Evolutionary conservation across 2,888 invertebrate species (phyloP), one percentile per base, ranked within the genome.

Genomic region (Mystacides longicornis): DNA sequence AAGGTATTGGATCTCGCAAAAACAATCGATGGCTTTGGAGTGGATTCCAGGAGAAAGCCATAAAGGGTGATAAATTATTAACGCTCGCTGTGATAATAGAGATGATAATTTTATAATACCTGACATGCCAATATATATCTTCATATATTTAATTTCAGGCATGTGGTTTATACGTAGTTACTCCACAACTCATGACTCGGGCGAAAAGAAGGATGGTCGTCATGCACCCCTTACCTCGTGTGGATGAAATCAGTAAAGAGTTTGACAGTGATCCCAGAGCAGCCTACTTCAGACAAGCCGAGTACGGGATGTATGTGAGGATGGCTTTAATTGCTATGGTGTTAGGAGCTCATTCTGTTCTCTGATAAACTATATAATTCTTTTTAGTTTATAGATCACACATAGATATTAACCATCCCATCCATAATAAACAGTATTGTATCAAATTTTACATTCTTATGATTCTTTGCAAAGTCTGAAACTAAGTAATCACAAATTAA

Each of bases 261-360:
- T 91, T 99, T 65, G 99, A 99, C 74, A 86, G 86, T 0, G 99
- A 99, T 74, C 93, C 95, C 0, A 80, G 99, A 50, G 98, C 99
- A 0, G 98, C 97, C 0, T 99, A 99, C 74, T 99, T 99, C 81
- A 81, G 98, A 19, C 99, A 99, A 74, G 96, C 95, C 0, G 95
- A 97, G 70, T 91, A 93, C 68, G 99, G 99, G 60, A 91, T 99
- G 87, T 99, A 93, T 68, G 93, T 99, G 18, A 82, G 99, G 51
- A 99, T 99, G 99, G 97, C 99, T 0, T 75, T 99, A 1, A 76
- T 99, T 18, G 87, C 95, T 1, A 89, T 93, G 83, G 87, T 96
- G 2, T 80, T 94, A 14, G 93, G 92, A 51, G 51, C 58, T 3
- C 58, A 60, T 46, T 52, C 33, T 18, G 37, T 37, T n/a, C n/a